A percentile compares a stretch with the other conserved stretches of the same genome.
Evolutionary conservation across 2,888 invertebrate species (phyloP).

Genomic region (Emmelina monodactyla): DNA sequence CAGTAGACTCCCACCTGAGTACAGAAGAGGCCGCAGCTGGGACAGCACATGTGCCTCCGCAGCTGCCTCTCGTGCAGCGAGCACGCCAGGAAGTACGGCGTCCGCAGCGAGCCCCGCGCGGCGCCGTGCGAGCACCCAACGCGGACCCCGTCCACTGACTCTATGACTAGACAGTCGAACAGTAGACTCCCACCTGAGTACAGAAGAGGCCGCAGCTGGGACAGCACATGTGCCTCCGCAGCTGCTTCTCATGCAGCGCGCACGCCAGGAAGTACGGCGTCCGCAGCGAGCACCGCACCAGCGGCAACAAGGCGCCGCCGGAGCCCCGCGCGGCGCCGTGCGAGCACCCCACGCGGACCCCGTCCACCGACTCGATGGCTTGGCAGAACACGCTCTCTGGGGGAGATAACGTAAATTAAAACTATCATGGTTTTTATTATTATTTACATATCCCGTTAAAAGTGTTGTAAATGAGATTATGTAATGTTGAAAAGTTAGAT

Average conservation of each 20-base stretch:
- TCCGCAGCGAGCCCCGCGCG: constrained; percentile 61
- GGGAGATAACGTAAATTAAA: too few relatives aligned
- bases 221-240: constrained; percentile 86
- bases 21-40: constrained; percentile 87
- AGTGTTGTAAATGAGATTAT: too few relatives aligned
- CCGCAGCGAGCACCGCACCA: constrained; percentile 37
- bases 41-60: constrained; percentile 85
- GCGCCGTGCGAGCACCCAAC: constrained; percentile 83
- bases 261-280: constrained; percentile 85
- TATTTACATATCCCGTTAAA: too few relatives aligned
- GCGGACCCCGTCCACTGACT: constrained; percentile 74
- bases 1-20: constrained; percentile 83
- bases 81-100: constrained; percentile 84
- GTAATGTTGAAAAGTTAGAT: too few relatives aligned
- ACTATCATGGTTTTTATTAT: too few relatives aligned
- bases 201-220: constrained; percentile 89
- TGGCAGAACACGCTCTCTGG: constrained; percentile 73
- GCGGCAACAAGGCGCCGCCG: constrained; percentile 15
- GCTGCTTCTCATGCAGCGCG: constrained; percentile 76
- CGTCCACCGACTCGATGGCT: constrained; percentile 79
- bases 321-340: constrained; percentile 66
- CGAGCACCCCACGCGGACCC: constrained; percentile 81
- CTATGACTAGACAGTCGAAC: constrained; percentile 82
- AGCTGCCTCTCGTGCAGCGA: constrained; percentile 79
- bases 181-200: constrained; percentile 71